phyloP scores from a whole-genome alignment of 2,888 invertebrate species.

The Drosophila macrospina region DNA sequence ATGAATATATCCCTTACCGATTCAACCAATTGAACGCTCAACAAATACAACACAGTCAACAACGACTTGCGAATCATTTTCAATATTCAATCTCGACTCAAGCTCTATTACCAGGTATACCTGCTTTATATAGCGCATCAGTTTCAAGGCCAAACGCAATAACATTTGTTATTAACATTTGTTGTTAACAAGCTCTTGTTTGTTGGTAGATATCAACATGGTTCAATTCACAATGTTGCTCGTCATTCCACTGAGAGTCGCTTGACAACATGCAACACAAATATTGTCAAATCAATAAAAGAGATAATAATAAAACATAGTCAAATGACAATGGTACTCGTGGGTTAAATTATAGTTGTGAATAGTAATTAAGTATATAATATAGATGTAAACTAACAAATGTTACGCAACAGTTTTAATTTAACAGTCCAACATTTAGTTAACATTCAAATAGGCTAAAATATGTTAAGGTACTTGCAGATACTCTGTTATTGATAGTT shows the following conservation, averaged over 20 bases:
- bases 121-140: neutral
- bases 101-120: neutral
- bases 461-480: too few relatives aligned
- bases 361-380: too few relatives aligned
- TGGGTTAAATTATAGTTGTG: neutral
- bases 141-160: neutral
- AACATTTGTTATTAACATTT: neutral
- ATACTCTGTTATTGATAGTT: too few relatives aligned
- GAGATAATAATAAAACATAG: neutral
- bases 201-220: neutral
- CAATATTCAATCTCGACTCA: neutral
- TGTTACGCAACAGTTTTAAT: too few relatives aligned
- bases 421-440: too few relatives aligned
- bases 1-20: constrained; percentile 24
- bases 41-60: neutral
- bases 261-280: neutral
- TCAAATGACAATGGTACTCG: constrained; percentile 3
- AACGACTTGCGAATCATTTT: constrained; percentile 16
- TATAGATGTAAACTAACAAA: too few relatives aligned
- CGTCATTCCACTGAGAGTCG: neutral
- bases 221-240: neutral
- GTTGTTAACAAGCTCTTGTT: constrained; percentile 9
- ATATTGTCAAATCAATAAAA: neutral
- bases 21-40: too few relatives aligned
- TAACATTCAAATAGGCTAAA: too few relatives aligned